Evolutionary conservation across 1,140 invertebrate genomes (phyloP).

Genomic region (Ceratitis capitata): DNA sequence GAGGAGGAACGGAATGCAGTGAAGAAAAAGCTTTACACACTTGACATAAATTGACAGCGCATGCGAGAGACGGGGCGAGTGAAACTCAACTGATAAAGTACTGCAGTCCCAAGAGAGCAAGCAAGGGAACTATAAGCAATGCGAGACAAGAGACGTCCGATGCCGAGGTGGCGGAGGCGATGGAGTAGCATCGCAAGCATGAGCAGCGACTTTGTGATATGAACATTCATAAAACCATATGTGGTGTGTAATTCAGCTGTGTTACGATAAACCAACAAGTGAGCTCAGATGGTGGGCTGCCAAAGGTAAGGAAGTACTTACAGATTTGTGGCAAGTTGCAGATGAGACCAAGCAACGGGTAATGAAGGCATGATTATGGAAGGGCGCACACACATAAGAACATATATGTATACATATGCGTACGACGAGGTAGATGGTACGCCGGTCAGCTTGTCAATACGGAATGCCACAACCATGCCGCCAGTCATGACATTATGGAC

Average conservation of each 20-base stretch:
- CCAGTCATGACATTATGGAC: not conserved
- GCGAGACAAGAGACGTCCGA: too few species aligned
- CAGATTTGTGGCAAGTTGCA: constrained; percentile 25
- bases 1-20: constrained; percentile 15
- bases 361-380: not conserved
- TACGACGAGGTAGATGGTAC: not conserved
- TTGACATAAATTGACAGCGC: constrained; percentile 27
- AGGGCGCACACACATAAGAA: not conserved
- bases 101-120: not conserved
- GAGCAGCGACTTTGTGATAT: not conserved
- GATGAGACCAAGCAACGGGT: not conserved
- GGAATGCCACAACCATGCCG: not conserved
- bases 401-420: too few species aligned
- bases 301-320: not conserved
- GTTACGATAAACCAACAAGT: not conserved
- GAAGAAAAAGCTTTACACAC: constrained; percentile 9
- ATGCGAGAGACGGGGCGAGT: not conserved
- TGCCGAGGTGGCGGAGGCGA: not conserved
- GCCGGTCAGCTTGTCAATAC: not conserved
- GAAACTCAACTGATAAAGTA: not conserved
- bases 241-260: not conserved
- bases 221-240: constrained; percentile 9
- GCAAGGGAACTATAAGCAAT: not conserved
- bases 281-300: not conserved
- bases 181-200: not conserved